Conservation (phyloP, 2,888 invertebrate genomes). For the Epicampocera succincta region DNA sequence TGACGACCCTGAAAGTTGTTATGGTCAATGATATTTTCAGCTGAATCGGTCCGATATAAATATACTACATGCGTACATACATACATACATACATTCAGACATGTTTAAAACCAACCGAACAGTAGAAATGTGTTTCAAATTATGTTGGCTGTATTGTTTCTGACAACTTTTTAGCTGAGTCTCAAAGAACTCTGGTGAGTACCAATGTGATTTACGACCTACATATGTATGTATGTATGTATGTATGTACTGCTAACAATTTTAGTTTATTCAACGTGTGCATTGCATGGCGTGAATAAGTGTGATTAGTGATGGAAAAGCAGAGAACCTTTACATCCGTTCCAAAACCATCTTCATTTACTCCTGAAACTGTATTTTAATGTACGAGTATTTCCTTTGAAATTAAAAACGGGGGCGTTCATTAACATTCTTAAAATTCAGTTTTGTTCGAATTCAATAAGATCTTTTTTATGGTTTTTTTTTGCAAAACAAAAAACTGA, state of each 20-base stretch:
- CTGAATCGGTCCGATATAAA: constrained; percentile 42
- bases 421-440: too few relatives aligned
- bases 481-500: background rate
- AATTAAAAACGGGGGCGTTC: too few relatives aligned
- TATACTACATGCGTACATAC: background rate
- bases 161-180: too few relatives aligned
- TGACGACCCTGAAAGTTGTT: constrained; percentile 65
- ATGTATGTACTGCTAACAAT: background rate
- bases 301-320: background rate
- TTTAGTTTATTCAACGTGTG: background rate
- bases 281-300: constrained; percentile 27
- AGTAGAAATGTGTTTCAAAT: constrained; percentile 16
- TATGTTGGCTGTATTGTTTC: constrained; percentile 9
- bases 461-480: background rate
- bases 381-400: background rate
- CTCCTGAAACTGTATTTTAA: constrained; percentile 1
- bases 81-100: background rate
- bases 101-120: constrained; percentile 3
- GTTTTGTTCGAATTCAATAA: background rate
- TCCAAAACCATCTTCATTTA: background rate
- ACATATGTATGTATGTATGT: background rate
- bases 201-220: background rate
- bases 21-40: constrained; percentile 67
- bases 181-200: constrained; percentile 44
- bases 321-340: background rate